Evolutionary conservation across 2,888 invertebrate genomes (phyloP), one percentile per base, ranked within the genome.

Genomic region (Galeruca laticollis): DNA sequence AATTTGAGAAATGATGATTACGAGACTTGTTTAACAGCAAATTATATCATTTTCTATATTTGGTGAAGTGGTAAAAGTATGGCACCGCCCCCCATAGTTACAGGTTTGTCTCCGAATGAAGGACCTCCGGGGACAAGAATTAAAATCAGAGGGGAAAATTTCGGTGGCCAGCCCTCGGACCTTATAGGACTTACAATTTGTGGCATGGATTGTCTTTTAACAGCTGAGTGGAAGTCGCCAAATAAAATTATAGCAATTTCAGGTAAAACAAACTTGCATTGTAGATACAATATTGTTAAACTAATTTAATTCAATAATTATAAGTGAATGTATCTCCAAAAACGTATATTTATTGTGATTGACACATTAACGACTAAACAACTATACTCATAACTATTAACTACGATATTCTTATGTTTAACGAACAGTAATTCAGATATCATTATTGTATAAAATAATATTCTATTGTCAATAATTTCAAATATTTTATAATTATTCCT

Each of bases 91-190:
- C 96, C 96, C 10, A 92, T 95, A 66, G 97, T 98, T 18, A 98
- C 98, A 52, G 99, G 99, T 26, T 91, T 99, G 72, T 99, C 99
- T 3, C 99, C 99, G 0, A 99, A 98, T 82, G 99, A 99, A 87
- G 99, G 99, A 0, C 96, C 97, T 51, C 98, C 98, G 10, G 98
- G 99, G 9, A 98, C 98, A 0, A 90, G 95, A 78, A 94, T 99
- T 0, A 98, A 94, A 21, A 95, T 99, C 81, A 90, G 98, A 76
- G 97, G 99, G 70, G 99, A 99, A 88, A 94, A 98, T 87, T 88
- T 99, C 56, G 99, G 99, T 21, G 89, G 87, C 43, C 93, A 91
- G 79, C 91, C 92, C 4, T 91, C 90, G 74, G 99, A 99, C 87
- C 87, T 99, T 31, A 90, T 94, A 80, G 97, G 96, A 65, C 86